These are phyloP conservation scores for Diploscapter pachys DNA, from an alignment of 1,140 invertebrate genomes.

Conservation along the genomic window DNA sequence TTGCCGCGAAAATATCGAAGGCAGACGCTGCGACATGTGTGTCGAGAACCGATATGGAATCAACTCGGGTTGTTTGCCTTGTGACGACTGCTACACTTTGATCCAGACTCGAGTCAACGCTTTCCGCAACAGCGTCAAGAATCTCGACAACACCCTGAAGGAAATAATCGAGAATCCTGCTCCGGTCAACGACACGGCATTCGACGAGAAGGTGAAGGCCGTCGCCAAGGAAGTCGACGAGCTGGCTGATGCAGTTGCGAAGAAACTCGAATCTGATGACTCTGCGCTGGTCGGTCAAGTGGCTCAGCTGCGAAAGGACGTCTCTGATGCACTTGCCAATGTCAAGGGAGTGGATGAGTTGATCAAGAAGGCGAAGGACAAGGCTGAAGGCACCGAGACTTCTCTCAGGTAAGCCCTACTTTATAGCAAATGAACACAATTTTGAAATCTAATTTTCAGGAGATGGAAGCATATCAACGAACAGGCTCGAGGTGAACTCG, in stretches of 20 bases:
- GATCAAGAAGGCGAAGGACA: conserved; percentile 43
- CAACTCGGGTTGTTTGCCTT: conserved; percentile 46
- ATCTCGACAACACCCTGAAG: conserved; percentile 48
- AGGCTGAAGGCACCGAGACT: conserved; percentile 30
- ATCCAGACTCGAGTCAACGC: conserved; percentile 53
- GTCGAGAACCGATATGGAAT: conserved; percentile 60
- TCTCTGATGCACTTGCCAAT: conserved; percentile 36
- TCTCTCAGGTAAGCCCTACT: conserved; percentile 9
- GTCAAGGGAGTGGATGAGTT: conserved; percentile 43
- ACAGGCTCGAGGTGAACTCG: conserved; percentile 38
- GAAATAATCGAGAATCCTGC: conserved; percentile 59
- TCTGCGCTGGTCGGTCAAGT: conserved; percentile 43
- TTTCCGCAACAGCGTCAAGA: conserved; percentile 38
- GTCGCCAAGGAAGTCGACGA: conserved; percentile 43
- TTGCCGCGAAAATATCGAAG: conserved; percentile 92
- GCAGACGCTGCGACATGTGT: conserved; percentile 86
- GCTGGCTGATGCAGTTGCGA: conserved; percentile 42
- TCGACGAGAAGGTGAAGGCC: conserved; percentile 47
- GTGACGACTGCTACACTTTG: conserved; percentile 57
- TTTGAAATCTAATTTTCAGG: neutral
- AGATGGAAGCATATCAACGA: conserved; percentile 42
- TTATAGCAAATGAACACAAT: too few species aligned
- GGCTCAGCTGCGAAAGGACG: conserved; percentile 38
- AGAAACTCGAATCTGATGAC: conserved; percentile 50
- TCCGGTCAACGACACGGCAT: conserved; percentile 48